Evolutionary conservation across 2,888 invertebrate species (phyloP), one percentile per base, ranked within the genome.

Genomic region (Scaptomyza flava): DNA sequence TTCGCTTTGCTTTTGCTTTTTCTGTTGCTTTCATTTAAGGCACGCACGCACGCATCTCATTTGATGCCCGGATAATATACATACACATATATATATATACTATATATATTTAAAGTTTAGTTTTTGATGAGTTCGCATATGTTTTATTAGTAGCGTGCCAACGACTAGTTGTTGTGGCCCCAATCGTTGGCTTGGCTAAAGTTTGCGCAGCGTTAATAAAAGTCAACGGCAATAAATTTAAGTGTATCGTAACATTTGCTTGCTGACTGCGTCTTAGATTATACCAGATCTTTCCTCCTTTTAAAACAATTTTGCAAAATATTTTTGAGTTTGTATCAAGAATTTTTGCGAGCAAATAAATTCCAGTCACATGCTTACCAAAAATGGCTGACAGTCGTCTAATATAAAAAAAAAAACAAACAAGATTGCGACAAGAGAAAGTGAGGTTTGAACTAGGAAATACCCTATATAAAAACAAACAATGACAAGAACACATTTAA

Each of bases 51-150:
- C 59, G 50, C 82, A 47, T 69, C 63, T 73, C 63, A 73, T 79
- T 79, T 52, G 67, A 52, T 42, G 63, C 86, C 86, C 81, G 46
- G 38, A 54, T 83, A 81, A 77, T 78, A 72, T 72, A 82, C 83
- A 68, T 12, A 12, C 31, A 12, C 11, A 70, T 81, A 70, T 74
- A 70, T 72, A 77, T 71, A 77, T 86, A 78, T 17, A 70, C 72
- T 86, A 78, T 17, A 70, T 75, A 77, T 71, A 78, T 82, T 82
- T 82, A 83, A 82, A 82, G 87, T 82, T 75, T 75, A 63, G 87
- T 75, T 86, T 81, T 81, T 82, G 87, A 81, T 81, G 87, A 86
- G 86, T 81, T 83, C 81, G 72, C 87, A 81, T 77, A 70, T 83
- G 86, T 86, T 83, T 86, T 81, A 81, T 81, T 83, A 83, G 83